Conservation (phyloP, 2,888 invertebrate species). For the Cerastis rubricosa region DNA sequence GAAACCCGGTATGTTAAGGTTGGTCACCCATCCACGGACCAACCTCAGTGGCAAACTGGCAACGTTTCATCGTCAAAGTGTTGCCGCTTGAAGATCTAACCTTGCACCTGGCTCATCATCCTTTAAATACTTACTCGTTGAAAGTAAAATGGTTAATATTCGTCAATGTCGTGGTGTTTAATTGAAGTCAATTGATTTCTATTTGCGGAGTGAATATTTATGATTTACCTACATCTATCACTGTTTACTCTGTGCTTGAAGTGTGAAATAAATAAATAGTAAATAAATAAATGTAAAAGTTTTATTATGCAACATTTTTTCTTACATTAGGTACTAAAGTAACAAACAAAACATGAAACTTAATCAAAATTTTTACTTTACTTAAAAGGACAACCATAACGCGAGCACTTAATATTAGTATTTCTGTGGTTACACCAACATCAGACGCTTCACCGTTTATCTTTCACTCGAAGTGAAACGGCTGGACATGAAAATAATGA, state of each 20-base stretch:
- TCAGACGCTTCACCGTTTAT: neutral
- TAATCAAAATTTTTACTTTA: neutral
- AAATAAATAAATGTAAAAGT: neutral
- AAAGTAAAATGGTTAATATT: neutral
- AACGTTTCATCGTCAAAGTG: neutral
- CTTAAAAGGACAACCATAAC: neutral
- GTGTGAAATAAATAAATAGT: neutral
- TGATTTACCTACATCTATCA: neutral
- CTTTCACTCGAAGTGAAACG: neutral
- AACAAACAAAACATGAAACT: neutral
- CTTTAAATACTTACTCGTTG: neutral
- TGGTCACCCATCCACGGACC: neutral
- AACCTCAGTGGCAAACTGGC: neutral
- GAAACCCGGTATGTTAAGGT: neutral
- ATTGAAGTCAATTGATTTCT: neutral
- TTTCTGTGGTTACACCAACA: neutral
- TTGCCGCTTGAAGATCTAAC: neutral
- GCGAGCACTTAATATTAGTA: neutral
- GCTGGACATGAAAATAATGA: neutral
- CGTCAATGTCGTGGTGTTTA: constrained; percentile 2
- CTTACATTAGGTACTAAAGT: neutral
- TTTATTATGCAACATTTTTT: constrained; percentile 23
- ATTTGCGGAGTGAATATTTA: neutral
- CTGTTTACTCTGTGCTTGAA: neutral
- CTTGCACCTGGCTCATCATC: neutral